These are phyloP conservation scores for Drosophila phalerata DNA, from an alignment of 2,888 invertebrate genomes.

Conservation along the genomic window DNA sequence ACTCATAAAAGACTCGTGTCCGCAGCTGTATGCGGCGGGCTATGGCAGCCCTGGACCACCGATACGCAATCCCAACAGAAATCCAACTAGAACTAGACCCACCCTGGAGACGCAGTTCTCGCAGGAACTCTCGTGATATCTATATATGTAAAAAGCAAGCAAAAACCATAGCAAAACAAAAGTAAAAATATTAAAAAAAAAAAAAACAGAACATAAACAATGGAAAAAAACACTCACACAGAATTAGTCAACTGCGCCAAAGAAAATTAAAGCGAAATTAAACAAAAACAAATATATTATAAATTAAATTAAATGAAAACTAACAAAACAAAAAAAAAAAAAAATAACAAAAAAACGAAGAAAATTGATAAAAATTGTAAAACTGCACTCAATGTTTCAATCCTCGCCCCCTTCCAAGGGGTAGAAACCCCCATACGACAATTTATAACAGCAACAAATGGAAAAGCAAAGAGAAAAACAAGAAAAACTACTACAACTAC, in stretches of 20 bases:
- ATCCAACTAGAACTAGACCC: slow-evolving; percentile 85
- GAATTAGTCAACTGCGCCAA: slow-evolving; percentile 69
- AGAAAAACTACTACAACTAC: slow-evolving; percentile 49
- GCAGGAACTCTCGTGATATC: slow-evolving; percentile 86
- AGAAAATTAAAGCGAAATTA: slow-evolving; percentile 63
- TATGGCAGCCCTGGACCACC: slow-evolving; percentile 86
- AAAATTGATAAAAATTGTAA: slow-evolving; percentile 69
- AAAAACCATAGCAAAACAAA: slow-evolving; percentile 57
- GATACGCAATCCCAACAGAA: slow-evolving; percentile 84
- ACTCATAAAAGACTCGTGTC: slow-evolving; percentile 86
- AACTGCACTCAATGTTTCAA: slow-evolving; percentile 78
- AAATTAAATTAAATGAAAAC: slow-evolving; percentile 47
- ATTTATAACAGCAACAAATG: slow-evolving; percentile 43
- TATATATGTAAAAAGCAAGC: slow-evolving; percentile 84
- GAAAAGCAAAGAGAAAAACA: slow-evolving; percentile 29
- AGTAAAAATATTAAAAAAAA: slow-evolving; percentile 32
- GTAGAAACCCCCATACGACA: slow-evolving; percentile 33
- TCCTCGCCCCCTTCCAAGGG: slow-evolving; percentile 28
- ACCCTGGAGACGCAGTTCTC: slow-evolving; percentile 86
- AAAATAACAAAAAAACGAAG: slow-evolving; percentile 31
- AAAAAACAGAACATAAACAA: slow-evolving; percentile 46
- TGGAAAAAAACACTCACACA: slow-evolving; percentile 41
- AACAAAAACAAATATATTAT: slow-evolving; percentile 44
- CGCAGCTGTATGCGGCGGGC: slow-evolving; percentile 85
- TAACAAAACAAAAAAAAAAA: slow-evolving; percentile 39